phyloP scores from a whole-genome alignment of 2,797 vertebrate species.

The Sebastes itinus region DNA sequence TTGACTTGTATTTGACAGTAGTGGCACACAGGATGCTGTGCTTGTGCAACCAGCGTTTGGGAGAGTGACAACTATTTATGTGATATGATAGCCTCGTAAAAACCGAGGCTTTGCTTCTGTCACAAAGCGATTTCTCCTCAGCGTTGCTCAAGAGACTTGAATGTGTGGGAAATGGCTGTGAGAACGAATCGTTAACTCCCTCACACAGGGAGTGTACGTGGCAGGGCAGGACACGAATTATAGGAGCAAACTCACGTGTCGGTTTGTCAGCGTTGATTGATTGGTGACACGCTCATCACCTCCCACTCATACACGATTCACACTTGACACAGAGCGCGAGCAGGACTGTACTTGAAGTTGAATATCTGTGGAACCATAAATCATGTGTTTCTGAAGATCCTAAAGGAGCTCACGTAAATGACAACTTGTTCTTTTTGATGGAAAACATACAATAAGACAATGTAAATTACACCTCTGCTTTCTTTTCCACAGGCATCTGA shows the following conservation, averaged over 20 bases:
- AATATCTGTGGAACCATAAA: slow-evolving; percentile 20
- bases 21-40: slow-evolving; percentile 9
- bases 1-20: slow-evolving; percentile 29
- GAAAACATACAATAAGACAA: neutral
- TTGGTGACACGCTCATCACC: slow-evolving; percentile 50
- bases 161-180: slow-evolving; percentile 77
- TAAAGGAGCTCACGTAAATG: neutral
- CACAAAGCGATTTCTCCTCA: slow-evolving; percentile 26
- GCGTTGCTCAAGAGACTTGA: slow-evolving; percentile 40
- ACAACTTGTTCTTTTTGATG: neutral
- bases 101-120: slow-evolving; percentile 51
- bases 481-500: slow-evolving; percentile 87
- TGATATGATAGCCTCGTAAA: slow-evolving; percentile 68
- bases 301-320: slow-evolving; percentile 50
- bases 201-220: slow-evolving; percentile 48
- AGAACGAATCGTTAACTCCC: slow-evolving; percentile 74
- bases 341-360: slow-evolving; percentile 57
- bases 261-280: slow-evolving; percentile 65
- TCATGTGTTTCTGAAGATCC: neutral
- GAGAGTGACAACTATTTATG: slow-evolving; percentile 48
- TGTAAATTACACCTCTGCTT: neutral
- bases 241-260: slow-evolving; percentile 58
- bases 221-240: slow-evolving; percentile 65
- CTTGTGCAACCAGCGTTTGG: slow-evolving; percentile 50
- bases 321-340: slow-evolving; percentile 9